A percentile compares a stretch with the other conserved stretches of the same genome.
phyloP scores from a whole-genome alignment of 2,888 invertebrate species.

The Phragmatobia fuliginosa region DNA sequence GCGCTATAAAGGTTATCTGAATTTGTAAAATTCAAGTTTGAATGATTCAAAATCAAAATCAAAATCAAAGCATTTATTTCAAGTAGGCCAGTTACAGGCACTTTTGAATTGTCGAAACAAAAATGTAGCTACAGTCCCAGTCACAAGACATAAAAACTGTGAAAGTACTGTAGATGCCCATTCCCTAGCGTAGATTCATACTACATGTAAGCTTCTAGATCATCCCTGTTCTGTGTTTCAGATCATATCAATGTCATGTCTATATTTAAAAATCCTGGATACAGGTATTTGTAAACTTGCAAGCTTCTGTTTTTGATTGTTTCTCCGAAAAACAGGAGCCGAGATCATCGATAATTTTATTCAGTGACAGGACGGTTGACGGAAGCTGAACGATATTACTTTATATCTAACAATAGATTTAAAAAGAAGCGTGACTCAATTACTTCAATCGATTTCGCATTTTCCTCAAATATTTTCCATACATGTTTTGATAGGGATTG shows the following conservation, averaged over 20 bases:
- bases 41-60: too few relatives aligned
- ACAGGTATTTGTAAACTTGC: not conserved
- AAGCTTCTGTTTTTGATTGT: constrained; percentile 23
- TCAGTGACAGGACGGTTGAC: constrained; percentile 33
- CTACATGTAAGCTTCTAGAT: constrained; percentile 46
- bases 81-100: too few relatives aligned
- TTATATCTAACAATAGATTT: not conserved
- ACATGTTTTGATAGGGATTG: not conserved
- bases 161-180: too few relatives aligned
- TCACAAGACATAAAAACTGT: too few relatives aligned
- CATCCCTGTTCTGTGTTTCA: too few relatives aligned
- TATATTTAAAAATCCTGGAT: constrained; percentile 32
- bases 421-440: constrained; percentile 6
- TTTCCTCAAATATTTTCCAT: constrained; percentile 11
- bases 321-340: constrained; percentile 27
- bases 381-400: constrained; percentile 17
- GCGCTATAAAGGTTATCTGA: constrained; percentile 20
- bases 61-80: too few relatives aligned
- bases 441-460: not conserved
- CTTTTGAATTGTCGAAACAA: too few relatives aligned
- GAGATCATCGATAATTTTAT: constrained; percentile 40
- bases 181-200: constrained; percentile 52
- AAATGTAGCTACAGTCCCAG: too few relatives aligned
- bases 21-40: constrained; percentile 26
- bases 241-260: constrained; percentile 25